Evolutionary conservation across 2,888 invertebrate genomes (phyloP).

Genomic region (Agrochola litura): DNA sequence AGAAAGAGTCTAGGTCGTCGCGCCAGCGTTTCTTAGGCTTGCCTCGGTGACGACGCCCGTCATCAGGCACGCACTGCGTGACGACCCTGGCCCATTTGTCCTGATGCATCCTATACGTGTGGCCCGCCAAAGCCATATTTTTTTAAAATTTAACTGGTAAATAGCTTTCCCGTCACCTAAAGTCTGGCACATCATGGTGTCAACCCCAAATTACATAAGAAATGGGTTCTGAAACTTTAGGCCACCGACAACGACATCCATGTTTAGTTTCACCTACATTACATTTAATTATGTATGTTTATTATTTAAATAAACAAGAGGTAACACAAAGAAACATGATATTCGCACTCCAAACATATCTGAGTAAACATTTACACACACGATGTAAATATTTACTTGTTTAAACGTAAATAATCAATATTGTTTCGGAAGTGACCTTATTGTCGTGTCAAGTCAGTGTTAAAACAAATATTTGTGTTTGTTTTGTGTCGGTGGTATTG

Average conservation of each 20-base stretch:
- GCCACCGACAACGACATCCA: not conserved
- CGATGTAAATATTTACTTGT: conserved; percentile 50
- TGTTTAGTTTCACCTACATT: not conserved
- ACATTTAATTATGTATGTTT: conserved; percentile 5
- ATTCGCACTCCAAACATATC: conserved; percentile 10
- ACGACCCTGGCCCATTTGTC: too few species aligned
- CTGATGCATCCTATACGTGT: too few species aligned
- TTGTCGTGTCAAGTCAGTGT: conserved; percentile 22
- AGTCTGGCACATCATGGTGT: too few species aligned
- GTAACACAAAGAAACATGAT: conserved; percentile 33
- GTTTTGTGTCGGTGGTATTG: conserved; percentile 3
- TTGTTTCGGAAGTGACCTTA: conserved; percentile 50
- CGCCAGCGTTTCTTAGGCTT: too few species aligned
- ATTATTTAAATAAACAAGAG: not conserved
- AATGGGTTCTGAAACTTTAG: not conserved
- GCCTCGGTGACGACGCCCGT: too few species aligned
- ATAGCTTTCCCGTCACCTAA: too few species aligned
- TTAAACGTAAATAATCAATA: conserved; percentile 39
- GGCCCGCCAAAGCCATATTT: too few species aligned
- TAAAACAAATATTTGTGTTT: not conserved
- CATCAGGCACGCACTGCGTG: too few species aligned
- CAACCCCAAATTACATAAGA: not conserved
- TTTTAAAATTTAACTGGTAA: too few species aligned
- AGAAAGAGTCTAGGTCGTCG: too few species aligned
- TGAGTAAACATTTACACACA: conserved; percentile 14